phyloP scores from a whole-genome alignment of 1,140 invertebrate genomes.

The Zaprionus camerounensis region DNA sequence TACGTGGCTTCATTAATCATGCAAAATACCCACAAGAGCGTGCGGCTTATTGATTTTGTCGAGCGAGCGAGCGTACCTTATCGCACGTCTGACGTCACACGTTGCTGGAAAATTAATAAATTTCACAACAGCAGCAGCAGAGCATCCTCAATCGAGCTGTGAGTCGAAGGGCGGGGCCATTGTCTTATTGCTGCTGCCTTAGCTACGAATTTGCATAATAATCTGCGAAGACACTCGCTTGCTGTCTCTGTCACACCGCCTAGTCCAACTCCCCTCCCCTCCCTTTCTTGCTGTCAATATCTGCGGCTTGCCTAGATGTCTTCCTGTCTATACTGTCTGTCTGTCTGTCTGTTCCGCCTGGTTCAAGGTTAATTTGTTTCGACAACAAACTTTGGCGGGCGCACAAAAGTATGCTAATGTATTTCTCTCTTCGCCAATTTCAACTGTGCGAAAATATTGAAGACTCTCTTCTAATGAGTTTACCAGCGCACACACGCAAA shows the following conservation, averaged over 20 bases:
- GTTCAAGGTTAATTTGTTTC: conserved; percentile 78
- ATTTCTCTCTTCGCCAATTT: conserved; percentile 41
- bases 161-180: conserved; percentile 16
- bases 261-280: not conserved
- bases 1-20: conserved; percentile 80
- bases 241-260: not conserved
- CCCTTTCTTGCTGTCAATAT: not conserved
- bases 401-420: conserved; percentile 74
- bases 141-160: conserved; percentile 16
- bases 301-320: conserved; percentile 5
- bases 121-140: conserved; percentile 11
- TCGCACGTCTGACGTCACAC: conserved; percentile 64
- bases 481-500: conserved; percentile 31
- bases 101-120: conserved; percentile 30
- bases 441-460: conserved; percentile 63
- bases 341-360: conserved; percentile 28
- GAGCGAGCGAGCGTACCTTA: conserved; percentile 24
- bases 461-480: conserved; percentile 61
- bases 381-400: conserved; percentile 64
- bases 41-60: conserved; percentile 70
- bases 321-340: not conserved
- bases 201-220: conserved; percentile 48
- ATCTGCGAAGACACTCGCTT: conserved; percentile 18
- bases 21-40: conserved; percentile 66
- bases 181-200: conserved; percentile 26